phyloP scores from a whole-genome alignment of 2,113 vertebrate genomes.

The Neotragus pygmaeus region DNA sequence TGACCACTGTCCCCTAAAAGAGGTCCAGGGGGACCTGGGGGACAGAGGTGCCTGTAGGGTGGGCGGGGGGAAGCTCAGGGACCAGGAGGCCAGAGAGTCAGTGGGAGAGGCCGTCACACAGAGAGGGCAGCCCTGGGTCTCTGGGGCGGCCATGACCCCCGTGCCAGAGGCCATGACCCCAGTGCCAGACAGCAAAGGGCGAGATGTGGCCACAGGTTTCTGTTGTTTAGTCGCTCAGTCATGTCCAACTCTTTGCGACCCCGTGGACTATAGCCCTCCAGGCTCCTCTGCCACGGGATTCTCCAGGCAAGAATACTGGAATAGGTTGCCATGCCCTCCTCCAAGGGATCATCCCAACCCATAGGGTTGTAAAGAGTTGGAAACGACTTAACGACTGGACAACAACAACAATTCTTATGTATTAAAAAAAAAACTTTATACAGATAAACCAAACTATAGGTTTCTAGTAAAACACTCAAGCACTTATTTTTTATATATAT shows the following conservation, averaged over 20 bases:
- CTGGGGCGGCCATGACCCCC: neutral
- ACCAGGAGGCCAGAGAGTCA: neutral
- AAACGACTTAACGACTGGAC: neutral
- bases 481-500: neutral
- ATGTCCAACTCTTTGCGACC: fast-evolving
- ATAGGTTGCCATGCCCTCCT: neutral
- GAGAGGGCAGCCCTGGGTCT: neutral
- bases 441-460: neutral
- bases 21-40: neutral
- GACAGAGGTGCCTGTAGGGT: neutral
- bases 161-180: neutral
- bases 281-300: neutral
- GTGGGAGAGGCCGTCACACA: neutral
- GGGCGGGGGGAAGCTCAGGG: neutral
- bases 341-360: neutral
- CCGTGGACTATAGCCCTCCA: neutral
- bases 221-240: neutral
- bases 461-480: neutral
- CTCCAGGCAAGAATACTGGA: neutral
- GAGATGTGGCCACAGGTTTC: neutral
- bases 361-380: neutral
- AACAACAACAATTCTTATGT: neutral
- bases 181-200: neutral
- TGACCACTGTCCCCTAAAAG: neutral
- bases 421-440: neutral